Conservation (phyloP, 2,888 invertebrate species). For the Tortrix viridana region DNA sequence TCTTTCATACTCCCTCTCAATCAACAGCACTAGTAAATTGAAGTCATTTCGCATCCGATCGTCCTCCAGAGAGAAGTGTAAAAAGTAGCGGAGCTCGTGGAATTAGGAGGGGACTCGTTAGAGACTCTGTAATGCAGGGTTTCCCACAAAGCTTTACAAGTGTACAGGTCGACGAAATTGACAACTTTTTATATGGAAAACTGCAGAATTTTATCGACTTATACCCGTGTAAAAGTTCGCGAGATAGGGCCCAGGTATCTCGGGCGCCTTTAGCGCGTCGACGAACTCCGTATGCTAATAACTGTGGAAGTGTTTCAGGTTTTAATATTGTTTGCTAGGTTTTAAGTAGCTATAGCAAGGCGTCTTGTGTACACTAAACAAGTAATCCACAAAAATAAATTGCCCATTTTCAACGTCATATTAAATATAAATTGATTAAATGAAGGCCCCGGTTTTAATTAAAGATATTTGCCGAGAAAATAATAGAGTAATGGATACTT, state of each 20-base stretch:
- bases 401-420: too few relatives aligned
- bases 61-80: slow-evolving; percentile 69
- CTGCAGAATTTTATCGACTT: too few relatives aligned
- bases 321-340: slow-evolving; percentile 28
- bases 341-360: slow-evolving; percentile 18
- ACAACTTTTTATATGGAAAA: too few relatives aligned
- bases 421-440: too few relatives aligned
- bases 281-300: slow-evolving; percentile 36
- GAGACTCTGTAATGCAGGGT: slow-evolving; percentile 49
- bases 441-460: too few relatives aligned
- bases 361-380: not conserved
- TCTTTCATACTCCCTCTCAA: slow-evolving; percentile 29
- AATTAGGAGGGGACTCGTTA: slow-evolving; percentile 64
- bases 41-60: slow-evolving; percentile 64
- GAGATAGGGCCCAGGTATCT: slow-evolving; percentile 49
- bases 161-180: too few relatives aligned
- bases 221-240: too few relatives aligned
- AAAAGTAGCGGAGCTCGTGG: slow-evolving; percentile 69
- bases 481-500: too few relatives aligned
- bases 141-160: too few relatives aligned
- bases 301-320: slow-evolving; percentile 29
- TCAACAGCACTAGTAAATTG: slow-evolving; percentile 49
- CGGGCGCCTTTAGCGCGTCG: slow-evolving; percentile 44
- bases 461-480: too few relatives aligned
- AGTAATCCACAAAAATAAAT: too few relatives aligned